Evolutionary conservation across 35 echinoderm and acorn worm species (phyloP).

Genomic region (Amphiura filiformis): DNA sequence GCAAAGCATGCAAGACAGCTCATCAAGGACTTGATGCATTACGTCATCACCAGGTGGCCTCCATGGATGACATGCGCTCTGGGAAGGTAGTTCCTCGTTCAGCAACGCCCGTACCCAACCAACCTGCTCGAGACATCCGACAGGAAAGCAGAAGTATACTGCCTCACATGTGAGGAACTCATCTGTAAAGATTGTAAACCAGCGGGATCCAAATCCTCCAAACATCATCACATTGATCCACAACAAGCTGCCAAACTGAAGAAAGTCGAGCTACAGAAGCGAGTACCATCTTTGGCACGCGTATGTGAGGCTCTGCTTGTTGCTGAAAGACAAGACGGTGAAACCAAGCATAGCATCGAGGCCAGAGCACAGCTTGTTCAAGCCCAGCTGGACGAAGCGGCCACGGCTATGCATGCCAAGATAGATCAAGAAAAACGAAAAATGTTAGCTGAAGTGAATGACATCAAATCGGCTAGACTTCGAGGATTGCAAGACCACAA

Average conservation of each 20-base stretch:
- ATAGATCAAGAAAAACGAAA: neutral
- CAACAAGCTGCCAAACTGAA: neutral
- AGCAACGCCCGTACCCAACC: neutral
- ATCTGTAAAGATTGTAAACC: neutral
- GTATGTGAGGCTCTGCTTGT: neutral
- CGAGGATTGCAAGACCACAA: neutral
- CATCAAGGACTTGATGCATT: neutral
- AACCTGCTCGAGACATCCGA: neutral
- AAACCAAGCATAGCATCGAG: neutral
- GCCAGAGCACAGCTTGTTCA: neutral
- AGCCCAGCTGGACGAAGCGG: neutral
- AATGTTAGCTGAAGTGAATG: neutral
- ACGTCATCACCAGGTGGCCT: neutral
- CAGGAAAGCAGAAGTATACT: neutral
- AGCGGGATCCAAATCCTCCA: neutral
- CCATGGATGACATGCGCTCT: neutral
- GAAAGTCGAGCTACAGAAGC: neutral
- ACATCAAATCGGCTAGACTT: neutral
- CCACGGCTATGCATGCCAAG: neutral
- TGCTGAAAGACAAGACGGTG: conserved; percentile 6
- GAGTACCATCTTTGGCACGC: neutral
- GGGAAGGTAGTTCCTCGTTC: neutral
- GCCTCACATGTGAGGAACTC: neutral
- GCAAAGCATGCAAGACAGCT: neutral
- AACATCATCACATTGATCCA: neutral